Evolutionary conservation across 2,113 vertebrate species (phyloP), one percentile per base, ranked within the genome.

Genomic region (Neopipo cinnamomea): DNA sequence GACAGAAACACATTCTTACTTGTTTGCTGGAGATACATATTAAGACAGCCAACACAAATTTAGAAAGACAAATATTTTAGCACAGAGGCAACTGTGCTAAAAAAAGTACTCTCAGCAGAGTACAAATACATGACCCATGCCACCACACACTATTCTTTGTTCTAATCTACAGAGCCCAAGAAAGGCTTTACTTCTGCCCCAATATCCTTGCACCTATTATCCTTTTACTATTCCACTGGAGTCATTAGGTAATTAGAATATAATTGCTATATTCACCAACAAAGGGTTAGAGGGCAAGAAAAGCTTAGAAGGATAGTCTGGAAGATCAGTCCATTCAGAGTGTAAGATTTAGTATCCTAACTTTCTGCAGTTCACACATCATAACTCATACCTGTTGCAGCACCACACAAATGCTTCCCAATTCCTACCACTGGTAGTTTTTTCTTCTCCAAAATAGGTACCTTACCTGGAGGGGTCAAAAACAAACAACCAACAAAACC

Each of bases 341-440:
- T 19, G 12, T 30, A 71, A 81, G 35, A 27, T 27, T 62, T 46
- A 53, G 19, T 14, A 59, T 41, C 15, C 16, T 28, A 17, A 33
- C 49, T 52, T 52, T n/a, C 41, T 91, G 74, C 37, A 86, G 24
- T 28, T 59, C 89, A 70, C 21, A 49, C 9, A 47, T 37, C 25
- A 4, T 53, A 41, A 89, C 79, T 88, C 95, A 20, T 97, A 99
- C 99, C 99, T 98, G 99, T 99, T 0, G 99, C 99, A n/a, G 98
- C 98, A 88, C 99, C 99, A 97, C 99, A 99, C 76, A 99, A 92
- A 94, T 99, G 99, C 85, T 99, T 99, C 28, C 99, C 99, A 25
- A 99, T 99, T 85, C 98, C 99, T 30, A 99, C 98, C 50, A 99
- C 88, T 6, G 99, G 98, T 17, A 99, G 95, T 23, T 94, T 97